A percentile compares a stretch with the other conserved stretches of the same genome.
Conservation (phyloP, 2,797 vertebrate species). For the Alfaro cultratus region DNA sequence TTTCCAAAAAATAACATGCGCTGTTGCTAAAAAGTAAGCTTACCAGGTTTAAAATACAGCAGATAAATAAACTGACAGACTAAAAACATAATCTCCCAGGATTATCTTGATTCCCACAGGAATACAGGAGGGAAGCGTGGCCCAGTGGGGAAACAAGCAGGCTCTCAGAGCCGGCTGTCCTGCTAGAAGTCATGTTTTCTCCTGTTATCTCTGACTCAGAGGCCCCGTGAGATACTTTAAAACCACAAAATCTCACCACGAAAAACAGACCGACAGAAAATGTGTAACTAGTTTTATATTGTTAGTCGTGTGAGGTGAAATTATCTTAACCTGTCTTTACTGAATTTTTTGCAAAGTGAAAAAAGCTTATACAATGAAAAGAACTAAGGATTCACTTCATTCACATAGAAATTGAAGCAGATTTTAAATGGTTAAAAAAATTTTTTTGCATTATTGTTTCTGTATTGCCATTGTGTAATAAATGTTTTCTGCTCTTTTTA, state of each 20-base stretch:
- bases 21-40: neutral
- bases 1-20: neutral
- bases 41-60: neutral
- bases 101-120: constrained; percentile 68
- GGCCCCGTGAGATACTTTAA: neutral
- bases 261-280: neutral
- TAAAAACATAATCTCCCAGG: constrained; percentile 32
- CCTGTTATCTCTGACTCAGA: constrained; percentile 33
- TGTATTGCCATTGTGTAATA: neutral
- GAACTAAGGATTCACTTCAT: neutral
- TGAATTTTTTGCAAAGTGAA: neutral
- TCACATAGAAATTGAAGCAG: neutral
- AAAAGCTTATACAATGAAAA: neutral
- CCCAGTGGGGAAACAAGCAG: constrained; percentile 40
- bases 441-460: neutral
- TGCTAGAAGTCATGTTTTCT: constrained; percentile 24
- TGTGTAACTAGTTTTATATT: neutral
- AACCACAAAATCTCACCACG: neutral
- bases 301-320: neutral
- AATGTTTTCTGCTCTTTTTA: neutral
- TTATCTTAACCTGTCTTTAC: neutral
- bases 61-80: constrained; percentile 8
- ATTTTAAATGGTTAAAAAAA: neutral
- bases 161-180: constrained; percentile 22
- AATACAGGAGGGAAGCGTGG: constrained; percentile 38